Base-by-base conservation (phyloP, 2,888 invertebrate genomes). In the Aphodius sticticus region DNA sequence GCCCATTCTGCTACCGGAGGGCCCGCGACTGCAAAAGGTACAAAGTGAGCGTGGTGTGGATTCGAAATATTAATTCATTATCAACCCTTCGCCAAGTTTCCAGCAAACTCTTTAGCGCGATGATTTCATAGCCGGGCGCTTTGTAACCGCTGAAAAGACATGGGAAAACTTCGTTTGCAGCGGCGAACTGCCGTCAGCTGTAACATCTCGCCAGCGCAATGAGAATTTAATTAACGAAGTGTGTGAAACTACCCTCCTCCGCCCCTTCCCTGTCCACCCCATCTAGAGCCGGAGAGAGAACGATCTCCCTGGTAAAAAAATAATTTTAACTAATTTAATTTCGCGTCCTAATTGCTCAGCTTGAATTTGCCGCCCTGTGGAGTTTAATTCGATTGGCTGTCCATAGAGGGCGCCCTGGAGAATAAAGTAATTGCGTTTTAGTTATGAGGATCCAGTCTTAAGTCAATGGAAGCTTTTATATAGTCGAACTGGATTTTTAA, bases 11-110 rank as follows among this genome's bases (percentile, higher is more conserved):
- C 53, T 9, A 53, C 7, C 53, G 53, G 53, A 53, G 53, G 53
- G 12, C 53, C 3, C 12, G 7, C 9, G 7, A 53, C 53, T 53
- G 53, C 53, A 53, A 53, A 12, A 53, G 53, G 53, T 53, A 53
- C 53, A 53, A 53, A 53, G 12, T 53, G 12, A 53, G 12, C 53
- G 53, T 5, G 7, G 12, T 53, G 53, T 53, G 53, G 7, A 53
- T 53, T 53, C 53, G 53, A 53, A 53, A 53, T 53, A 53, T 53
- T 53, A 53, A 53, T 53, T 53, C 53, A 53, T 53, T 53, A 53
- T 53, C 53, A 53, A 53, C 53, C 53, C 53, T 12, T 53, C 53
- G 12, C 53, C 53, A 53, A 53, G 53, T 53, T 53, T 53, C 53
- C 26, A 26, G 26, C 26, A 26, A n/a, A 26, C 26, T 53, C 53